Conservation (phyloP, 2,113 vertebrate species). For the Misgurnus anguillicaudatus region DNA sequence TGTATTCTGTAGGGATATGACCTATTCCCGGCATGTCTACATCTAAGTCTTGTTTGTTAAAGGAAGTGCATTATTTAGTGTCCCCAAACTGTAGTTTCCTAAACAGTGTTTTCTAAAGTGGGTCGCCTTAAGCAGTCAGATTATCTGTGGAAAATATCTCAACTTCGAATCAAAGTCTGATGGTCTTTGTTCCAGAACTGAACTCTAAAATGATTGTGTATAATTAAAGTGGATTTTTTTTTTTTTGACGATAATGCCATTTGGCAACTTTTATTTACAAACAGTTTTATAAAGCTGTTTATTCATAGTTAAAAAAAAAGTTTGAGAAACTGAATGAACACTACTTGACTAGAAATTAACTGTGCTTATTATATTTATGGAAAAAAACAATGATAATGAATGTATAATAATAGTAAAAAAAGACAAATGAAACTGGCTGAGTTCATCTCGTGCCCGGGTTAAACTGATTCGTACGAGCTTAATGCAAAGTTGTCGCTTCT, state of each 20-base stretch:
- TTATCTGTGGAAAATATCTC: too few relatives aligned
- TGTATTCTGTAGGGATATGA: constrained; percentile 1
- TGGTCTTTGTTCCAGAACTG: too few relatives aligned
- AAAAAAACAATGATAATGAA: neutral
- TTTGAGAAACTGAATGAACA: neutral
- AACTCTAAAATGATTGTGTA: too few relatives aligned
- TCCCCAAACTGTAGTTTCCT: neutral
- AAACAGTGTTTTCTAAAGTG: too few relatives aligned
- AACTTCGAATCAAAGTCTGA: too few relatives aligned
- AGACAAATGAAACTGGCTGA: constrained; percentile 2
- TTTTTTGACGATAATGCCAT: too few relatives aligned
- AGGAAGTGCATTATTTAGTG: neutral
- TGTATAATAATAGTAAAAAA: constrained; percentile 9
- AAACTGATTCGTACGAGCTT: constrained; percentile 22
- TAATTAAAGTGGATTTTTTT: too few relatives aligned
- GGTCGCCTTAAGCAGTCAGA: too few relatives aligned
- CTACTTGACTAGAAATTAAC: neutral
- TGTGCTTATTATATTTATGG: neutral
- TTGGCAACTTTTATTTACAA: too few relatives aligned
- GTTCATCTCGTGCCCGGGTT: constrained; percentile 13
- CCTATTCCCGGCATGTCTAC: neutral
- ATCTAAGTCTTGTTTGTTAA: neutral
- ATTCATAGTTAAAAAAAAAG: too few relatives aligned
- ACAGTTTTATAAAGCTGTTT: too few relatives aligned
- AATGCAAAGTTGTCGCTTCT: constrained; percentile 38